Evolutionary conservation across 2,113 vertebrate genomes (phyloP).

Genomic region (Urocolius indicus): DNA sequence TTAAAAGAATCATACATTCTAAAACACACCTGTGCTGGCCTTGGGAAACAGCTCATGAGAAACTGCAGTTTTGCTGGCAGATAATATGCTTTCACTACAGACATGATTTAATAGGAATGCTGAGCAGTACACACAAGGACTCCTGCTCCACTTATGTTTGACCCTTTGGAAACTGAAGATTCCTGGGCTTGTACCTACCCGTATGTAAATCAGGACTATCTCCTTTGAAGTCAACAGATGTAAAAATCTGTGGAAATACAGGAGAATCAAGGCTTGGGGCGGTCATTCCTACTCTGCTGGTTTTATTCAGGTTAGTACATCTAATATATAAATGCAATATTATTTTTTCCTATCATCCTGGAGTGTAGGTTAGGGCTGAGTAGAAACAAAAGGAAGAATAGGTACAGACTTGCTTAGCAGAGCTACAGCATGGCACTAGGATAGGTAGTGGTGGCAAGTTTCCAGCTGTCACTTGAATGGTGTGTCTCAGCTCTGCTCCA

Average conservation of each 20-base stretch:
- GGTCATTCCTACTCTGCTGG: conserved; percentile 14
- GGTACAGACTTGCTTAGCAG: not conserved
- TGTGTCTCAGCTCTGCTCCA: not conserved
- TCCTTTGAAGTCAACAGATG: conserved; percentile 49
- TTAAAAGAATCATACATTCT: conserved; percentile 27
- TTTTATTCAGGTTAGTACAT: conserved; percentile 64
- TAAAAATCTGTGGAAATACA: conserved; percentile 19
- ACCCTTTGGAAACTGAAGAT: conserved; percentile 41
- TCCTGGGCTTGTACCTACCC: conserved; percentile 12
- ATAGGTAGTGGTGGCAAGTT: not conserved
- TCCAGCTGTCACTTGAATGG: not conserved
- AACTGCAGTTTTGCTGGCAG: not conserved
- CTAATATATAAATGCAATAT: conserved; percentile 3
- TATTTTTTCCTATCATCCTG: conserved; percentile 48
- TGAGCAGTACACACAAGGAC: not conserved
- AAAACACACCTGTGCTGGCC: conserved; percentile 33
- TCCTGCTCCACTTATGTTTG: conserved; percentile 2
- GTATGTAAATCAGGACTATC: conserved; percentile 36
- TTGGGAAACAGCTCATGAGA: conserved; percentile 26
- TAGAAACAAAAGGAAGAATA: conserved; percentile 16
- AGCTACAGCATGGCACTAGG: not conserved
- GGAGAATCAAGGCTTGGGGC: not conserved
- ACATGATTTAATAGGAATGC: conserved; percentile 51
- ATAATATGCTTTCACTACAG: not conserved
- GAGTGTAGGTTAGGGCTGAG: conserved; percentile 48